Conservation (phyloP, 2,797 vertebrate species). For the Falco columbarius region DNA sequence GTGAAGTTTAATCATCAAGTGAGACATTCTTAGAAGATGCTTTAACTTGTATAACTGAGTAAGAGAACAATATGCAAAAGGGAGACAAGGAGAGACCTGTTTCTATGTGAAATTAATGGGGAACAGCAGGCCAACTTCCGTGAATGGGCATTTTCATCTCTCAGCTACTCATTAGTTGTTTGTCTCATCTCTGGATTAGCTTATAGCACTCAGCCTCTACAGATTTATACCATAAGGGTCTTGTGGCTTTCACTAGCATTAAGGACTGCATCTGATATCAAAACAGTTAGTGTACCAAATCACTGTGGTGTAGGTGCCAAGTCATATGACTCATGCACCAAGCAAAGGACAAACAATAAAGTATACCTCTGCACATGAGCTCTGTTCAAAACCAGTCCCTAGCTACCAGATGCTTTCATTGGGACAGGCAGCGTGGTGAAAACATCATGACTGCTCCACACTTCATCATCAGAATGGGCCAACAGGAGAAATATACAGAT, state of each 20-base stretch:
- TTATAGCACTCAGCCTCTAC: not conserved
- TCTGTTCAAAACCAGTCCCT: not conserved
- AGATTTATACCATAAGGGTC: not conserved
- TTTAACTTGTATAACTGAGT: not conserved
- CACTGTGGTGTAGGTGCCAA: not conserved
- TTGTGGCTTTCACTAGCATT: not conserved
- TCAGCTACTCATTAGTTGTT: not conserved
- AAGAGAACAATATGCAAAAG: not conserved
- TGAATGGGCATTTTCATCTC: not conserved
- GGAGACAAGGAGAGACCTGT: not conserved
- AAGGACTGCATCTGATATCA: not conserved
- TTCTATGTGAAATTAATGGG: not conserved
- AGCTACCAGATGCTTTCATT: not conserved
- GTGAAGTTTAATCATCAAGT: not conserved
- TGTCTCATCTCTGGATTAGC: not conserved
- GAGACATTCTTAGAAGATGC: not conserved
- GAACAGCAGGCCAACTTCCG: not conserved
- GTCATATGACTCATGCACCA: not conserved
- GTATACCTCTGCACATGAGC: not conserved
- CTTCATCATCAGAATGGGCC: not conserved
- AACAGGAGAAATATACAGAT: not conserved
- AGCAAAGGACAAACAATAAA: not conserved
- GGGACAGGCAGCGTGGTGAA: not conserved
- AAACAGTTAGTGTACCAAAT: not conserved
- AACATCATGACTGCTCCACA: not conserved